Evolutionary conservation across 1,140 invertebrate genomes (phyloP), one percentile per base, ranked within the genome.

Genomic region (Drosophila kohkoa): DNA sequence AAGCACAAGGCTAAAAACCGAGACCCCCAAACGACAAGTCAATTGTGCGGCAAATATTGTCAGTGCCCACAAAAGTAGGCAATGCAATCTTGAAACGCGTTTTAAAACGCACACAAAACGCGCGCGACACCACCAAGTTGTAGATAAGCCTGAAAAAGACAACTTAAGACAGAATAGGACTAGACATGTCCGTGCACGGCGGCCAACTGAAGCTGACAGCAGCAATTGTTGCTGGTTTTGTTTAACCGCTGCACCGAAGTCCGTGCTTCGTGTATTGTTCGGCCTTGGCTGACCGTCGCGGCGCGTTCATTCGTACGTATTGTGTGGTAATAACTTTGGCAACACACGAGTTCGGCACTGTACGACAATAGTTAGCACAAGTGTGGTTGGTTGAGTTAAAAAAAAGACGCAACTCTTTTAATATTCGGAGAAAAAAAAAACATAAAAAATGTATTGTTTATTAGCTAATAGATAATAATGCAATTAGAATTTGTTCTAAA

Each of bases 181-280:
- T 69, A 71, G 72, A 74, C 85, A 52, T 68, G 68, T 77, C 67
- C 69, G 66, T 49, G 79, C 66, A 82, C 88, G 76, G 67, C 79
- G 75, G 65, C 74, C 88, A 85, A 91, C 88, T 91, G 88, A 91
- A 86, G 59, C 70, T 78, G 82, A 57, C 75, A 70, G 46, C 35
- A 73, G 71, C 78, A 80, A 88, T 90, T 91, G 83, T 85, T 85
- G 81, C 88, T 91, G 83, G 78, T 86, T 91, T 91, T 91, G 76
- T 91, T 77, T 79, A 48, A 57, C 71, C 54, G 16, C 81, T 66
- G 74, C 72, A 72, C 41, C 81, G 70, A 74, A 69, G 75, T 66
- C 49, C 52, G 45, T 51, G 68, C 68, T 77, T 87, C 82, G 82
- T 69, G 38, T 69, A 15, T 55, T 43, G 43, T 62, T 52, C 76